Evolutionary conservation across 2,797 vertebrate species (phyloP).

Genomic region (Otolemur crassicaudatus): DNA sequence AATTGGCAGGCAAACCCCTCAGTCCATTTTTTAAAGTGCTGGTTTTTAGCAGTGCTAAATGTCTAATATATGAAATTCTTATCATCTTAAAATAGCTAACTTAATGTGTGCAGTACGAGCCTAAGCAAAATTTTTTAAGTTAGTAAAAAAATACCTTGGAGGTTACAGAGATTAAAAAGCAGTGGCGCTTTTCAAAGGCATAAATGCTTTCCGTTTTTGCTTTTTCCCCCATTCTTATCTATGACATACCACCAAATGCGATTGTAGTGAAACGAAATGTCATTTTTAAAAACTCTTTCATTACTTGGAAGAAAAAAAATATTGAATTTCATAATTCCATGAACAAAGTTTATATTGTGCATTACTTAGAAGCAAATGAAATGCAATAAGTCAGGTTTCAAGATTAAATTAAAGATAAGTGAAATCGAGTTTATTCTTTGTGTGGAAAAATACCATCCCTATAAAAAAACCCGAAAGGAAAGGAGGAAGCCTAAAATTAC

Average conservation of each 20-base stretch:
- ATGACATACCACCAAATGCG: constrained; percentile 48
- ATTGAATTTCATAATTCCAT: constrained; percentile 70
- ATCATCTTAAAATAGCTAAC: constrained; percentile 59
- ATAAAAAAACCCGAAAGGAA: neutral
- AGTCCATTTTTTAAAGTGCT: constrained; percentile 35
- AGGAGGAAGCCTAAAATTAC: neutral
- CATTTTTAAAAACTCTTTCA: constrained; percentile 78
- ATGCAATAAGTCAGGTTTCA: constrained; percentile 62
- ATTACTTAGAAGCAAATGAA: constrained; percentile 77
- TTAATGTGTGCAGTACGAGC: neutral
- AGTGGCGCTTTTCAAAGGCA: constrained; percentile 40
- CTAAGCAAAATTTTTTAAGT: constrained; percentile 10
- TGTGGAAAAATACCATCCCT: constrained; percentile 46
- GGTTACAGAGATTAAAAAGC: constrained; percentile 66
- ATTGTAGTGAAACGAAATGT: constrained; percentile 64
- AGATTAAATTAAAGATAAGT: constrained; percentile 76
- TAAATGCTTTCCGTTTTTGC: constrained; percentile 68
- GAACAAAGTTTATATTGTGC: constrained; percentile 37
- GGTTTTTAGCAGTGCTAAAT: constrained; percentile 28
- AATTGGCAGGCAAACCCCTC: constrained; percentile 36
- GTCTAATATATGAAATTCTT: constrained; percentile 39
- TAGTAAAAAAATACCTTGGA: neutral
- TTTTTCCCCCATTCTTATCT: constrained; percentile 61
- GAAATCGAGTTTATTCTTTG: constrained; percentile 51
- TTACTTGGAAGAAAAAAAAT: constrained; percentile 66